Evolutionary conservation across 2,113 vertebrate species (phyloP), one percentile per base, ranked within the genome.

Genomic region (Verasper variegatus): DNA sequence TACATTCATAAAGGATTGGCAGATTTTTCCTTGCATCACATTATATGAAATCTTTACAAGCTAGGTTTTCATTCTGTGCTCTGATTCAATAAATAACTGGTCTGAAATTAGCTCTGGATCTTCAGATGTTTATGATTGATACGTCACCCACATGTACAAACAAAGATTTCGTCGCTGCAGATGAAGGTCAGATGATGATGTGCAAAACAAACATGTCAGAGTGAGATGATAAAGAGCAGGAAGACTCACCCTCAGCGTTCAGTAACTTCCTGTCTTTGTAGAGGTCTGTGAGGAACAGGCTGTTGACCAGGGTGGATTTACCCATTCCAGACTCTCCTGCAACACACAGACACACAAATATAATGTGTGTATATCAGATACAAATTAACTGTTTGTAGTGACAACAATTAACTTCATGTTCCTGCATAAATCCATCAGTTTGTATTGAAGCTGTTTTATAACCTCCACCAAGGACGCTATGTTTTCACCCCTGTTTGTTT

Each of bases 191-290:
- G 61, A 47, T 1, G 0, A 5, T 47, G 20, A 2, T 27, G 26
- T 31, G 31, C 20, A 2, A 26, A 49, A 2, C 5, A 62, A n/a
- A 51, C 40, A 52, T 13, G 58, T 7, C 26, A 18, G 49, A 57
- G 47, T 1, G 27, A 27, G 21, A 40, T 18, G 55, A 77, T 69
- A 20, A 64, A 45, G 35, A 57, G 64, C 0, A 55, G 17, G 5
- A 49, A 57, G 26, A 65, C 94, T 94, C 89, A 99, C 98, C 98
- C 89, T 99, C 98, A 0, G 98, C 98, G 6, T 98, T 99, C 76
- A 99, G 96, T 60, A 99, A 90, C 84, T 99, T 99, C 82, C 97
- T 95, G 93, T 99, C 98, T 91, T 98, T 99, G 93, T 99, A 99
- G 80, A 99, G 94, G 85, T 99, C 98, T 40, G 98, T 99, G 90